These are phyloP conservation scores for Cantharis nigra DNA, from an alignment of 2,888 invertebrate genomes.

Conservation along the genomic window DNA sequence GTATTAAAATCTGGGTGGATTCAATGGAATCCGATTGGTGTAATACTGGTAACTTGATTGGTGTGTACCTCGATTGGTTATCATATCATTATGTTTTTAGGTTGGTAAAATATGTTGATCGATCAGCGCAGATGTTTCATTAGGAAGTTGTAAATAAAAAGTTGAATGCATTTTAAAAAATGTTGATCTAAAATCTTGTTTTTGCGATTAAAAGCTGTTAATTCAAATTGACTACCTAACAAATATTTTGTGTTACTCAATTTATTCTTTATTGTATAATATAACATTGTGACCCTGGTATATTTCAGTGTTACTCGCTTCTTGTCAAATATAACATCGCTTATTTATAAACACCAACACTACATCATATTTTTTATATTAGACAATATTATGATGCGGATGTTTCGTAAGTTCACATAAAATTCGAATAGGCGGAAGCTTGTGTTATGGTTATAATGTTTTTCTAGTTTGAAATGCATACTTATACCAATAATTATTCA, in stretches of 20 bases:
- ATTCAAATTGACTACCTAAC: background rate
- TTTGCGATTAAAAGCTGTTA: too few species aligned
- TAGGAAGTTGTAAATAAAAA: too few species aligned
- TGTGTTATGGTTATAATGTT: conserved; percentile 10
- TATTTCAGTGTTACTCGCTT: background rate
- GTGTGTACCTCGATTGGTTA: too few species aligned
- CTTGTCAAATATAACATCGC: background rate
- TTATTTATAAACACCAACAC: background rate
- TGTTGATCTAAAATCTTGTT: too few species aligned
- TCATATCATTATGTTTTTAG: too few species aligned
- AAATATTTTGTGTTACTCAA: background rate
- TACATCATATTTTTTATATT: background rate
- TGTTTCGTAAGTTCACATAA: background rate
- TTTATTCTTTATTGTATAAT: background rate
- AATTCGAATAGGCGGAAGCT: conserved; percentile 9
- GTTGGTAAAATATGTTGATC: too few species aligned
- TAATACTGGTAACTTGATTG: too few species aligned
- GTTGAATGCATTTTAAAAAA: too few species aligned
- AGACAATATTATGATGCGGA: background rate
- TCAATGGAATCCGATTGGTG: too few species aligned
- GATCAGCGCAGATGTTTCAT: too few species aligned
- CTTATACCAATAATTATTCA: conserved; percentile 14
- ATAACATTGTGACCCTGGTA: background rate
- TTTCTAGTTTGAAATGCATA: conserved; percentile 15
- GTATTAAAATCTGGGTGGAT: too few species aligned